Evolutionary conservation across 1,140 invertebrate species (phyloP).

Genomic region (Lordiphosa mommai): DNA sequence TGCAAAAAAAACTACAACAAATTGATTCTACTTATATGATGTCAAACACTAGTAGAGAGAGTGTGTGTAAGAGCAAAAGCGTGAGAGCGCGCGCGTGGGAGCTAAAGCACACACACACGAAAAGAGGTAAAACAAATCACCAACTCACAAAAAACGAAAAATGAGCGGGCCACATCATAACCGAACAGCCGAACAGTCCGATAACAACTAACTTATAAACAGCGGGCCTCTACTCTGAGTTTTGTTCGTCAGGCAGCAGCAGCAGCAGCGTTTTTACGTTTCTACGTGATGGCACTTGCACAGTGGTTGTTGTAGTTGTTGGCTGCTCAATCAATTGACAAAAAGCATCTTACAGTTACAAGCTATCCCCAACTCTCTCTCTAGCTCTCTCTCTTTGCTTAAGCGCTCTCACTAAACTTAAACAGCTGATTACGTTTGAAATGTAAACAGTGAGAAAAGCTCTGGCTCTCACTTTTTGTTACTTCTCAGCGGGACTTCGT

Average conservation of each 20-base stretch:
- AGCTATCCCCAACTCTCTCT: constrained; percentile 22
- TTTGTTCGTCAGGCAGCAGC: constrained; percentile 28
- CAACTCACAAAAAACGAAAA: constrained; percentile 12
- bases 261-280: constrained; percentile 16
- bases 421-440: constrained; percentile 65
- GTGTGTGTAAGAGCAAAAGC: constrained; percentile 6
- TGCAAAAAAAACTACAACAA: constrained; percentile 28
- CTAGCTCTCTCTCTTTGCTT: constrained; percentile 12
- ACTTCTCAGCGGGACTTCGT: constrained; percentile 18
- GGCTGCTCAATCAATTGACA: constrained; percentile 67
- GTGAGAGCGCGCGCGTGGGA: constrained; percentile 41
- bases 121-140: constrained; percentile 31
- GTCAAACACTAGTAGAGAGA: constrained; percentile 23
- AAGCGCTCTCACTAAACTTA: constrained; percentile 42
- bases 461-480: constrained; percentile 40
- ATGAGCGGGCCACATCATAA: constrained; percentile 33
- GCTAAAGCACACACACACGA: constrained; percentile 17
- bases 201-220: constrained; percentile 53
- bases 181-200: constrained; percentile 58
- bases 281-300: constrained; percentile 11
- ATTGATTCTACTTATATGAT: constrained; percentile 35
- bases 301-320: constrained; percentile 15
- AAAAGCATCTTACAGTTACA: constrained; percentile 49
- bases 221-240: constrained; percentile 17
- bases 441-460: constrained; percentile 63